phyloP scores from a whole-genome alignment of 1,140 invertebrate species.

The Periplaneta americana region DNA sequence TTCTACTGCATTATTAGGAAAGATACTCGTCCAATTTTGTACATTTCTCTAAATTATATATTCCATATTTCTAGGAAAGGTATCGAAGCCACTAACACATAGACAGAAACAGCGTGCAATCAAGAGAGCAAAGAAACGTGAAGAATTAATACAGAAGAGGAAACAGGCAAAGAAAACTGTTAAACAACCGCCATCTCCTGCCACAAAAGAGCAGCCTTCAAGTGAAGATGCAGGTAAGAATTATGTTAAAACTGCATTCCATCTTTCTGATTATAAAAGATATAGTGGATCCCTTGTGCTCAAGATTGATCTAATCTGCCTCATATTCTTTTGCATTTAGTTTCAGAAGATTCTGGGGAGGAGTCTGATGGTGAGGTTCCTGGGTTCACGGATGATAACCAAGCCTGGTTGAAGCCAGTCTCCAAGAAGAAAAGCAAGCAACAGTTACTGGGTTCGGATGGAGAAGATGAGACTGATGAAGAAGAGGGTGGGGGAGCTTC shows the following conservation, averaged over 20 bases:
- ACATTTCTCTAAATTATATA: no score
- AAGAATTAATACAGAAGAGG: slow-evolving; percentile 25
- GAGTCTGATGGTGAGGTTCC: background rate
- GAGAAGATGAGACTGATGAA: slow-evolving; percentile 9
- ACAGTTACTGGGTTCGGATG: slow-evolving; percentile 19
- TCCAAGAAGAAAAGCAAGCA: slow-evolving; percentile 18
- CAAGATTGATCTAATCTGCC: no score
- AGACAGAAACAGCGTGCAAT: slow-evolving; percentile 59
- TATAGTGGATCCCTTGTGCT: background rate
- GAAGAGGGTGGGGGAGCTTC: slow-evolving; percentile 20
- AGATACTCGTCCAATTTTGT: no score
- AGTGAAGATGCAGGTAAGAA: slow-evolving; percentile 12
- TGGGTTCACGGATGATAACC: slow-evolving; percentile 63
- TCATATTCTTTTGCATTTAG: background rate
- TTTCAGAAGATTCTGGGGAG: background rate
- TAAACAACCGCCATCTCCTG: no score
- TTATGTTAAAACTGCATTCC: no score
- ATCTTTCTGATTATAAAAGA: no score
- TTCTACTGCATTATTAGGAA: no score
- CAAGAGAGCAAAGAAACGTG: slow-evolving; percentile 54
- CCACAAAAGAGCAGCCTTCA: slow-evolving; percentile 15
- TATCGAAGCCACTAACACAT: slow-evolving; percentile 54
- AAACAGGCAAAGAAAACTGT: slow-evolving; percentile 42
- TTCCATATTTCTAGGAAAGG: no score
- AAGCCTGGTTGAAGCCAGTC: slow-evolving; percentile 55